phyloP scores from a whole-genome alignment of 2,113 vertebrate species.

The Triplophysa rosa region DNA sequence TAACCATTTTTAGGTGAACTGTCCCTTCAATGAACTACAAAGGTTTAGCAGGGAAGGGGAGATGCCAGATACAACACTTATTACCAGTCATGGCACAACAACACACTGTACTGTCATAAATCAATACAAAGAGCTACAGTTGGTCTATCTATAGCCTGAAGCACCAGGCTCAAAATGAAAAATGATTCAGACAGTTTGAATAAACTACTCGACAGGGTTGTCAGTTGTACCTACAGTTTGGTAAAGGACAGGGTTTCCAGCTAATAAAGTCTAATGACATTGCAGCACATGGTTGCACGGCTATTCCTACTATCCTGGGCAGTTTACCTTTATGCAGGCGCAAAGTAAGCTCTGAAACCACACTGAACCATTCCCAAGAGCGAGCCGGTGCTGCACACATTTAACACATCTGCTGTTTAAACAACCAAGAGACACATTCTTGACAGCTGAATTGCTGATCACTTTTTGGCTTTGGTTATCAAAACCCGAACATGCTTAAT shows the following conservation, averaged over 20 bases:
- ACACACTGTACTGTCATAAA: background rate
- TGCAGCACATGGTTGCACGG: background rate
- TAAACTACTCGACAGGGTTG: background rate
- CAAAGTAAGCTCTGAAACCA: conserved; percentile 62
- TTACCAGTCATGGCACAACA: background rate
- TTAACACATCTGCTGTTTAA: conserved; percentile 44
- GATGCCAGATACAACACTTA: background rate
- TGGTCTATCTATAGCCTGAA: background rate
- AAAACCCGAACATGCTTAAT: background rate
- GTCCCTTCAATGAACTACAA: background rate
- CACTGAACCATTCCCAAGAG: conserved; percentile 63
- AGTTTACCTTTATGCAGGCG: conserved; percentile 61
- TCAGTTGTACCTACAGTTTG: background rate
- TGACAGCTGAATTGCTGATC: conserved; percentile 2
- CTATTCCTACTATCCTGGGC: conserved; percentile 8
- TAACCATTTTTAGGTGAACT: too few species aligned
- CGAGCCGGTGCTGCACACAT: conserved; percentile 51
- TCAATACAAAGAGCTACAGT: background rate
- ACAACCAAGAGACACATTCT: conserved; percentile 3
- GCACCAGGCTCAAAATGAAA: background rate
- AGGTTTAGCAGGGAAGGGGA: background rate
- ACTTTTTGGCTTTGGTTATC: background rate
- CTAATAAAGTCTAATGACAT: background rate
- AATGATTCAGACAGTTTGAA: background rate
- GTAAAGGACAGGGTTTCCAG: background rate